Evolutionary conservation across 2,797 vertebrate species (phyloP).

Genomic region (Poecilia gillii): DNA sequence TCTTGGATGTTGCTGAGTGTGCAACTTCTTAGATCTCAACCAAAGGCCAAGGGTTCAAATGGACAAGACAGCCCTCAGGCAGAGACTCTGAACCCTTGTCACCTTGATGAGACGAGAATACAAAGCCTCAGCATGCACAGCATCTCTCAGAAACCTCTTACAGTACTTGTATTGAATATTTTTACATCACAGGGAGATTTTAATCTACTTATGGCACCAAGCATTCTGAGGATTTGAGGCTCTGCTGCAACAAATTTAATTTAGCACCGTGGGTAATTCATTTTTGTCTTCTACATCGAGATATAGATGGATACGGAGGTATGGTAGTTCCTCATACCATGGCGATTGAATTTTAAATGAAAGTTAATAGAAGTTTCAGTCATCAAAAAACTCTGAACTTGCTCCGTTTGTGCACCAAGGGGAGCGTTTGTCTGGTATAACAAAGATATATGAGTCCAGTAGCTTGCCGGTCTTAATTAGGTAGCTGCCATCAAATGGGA

Average conservation of each 20-base stretch:
- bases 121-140: conserved; percentile 49
- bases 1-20: conserved; percentile 55
- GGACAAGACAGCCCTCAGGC: conserved; percentile 64
- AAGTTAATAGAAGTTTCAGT: conserved; percentile 74
- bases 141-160: conserved; percentile 40
- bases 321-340: conserved; percentile 50
- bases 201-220: conserved; percentile 66
- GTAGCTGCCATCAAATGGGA: conserved; percentile 71
- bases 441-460: conserved; percentile 71
- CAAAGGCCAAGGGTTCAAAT: conserved; percentile 77
- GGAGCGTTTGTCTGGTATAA: conserved; percentile 68
- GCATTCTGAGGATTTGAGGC: conserved; percentile 61
- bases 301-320: conserved; percentile 61
- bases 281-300: conserved; percentile 58
- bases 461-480: conserved; percentile 75
- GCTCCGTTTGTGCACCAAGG: conserved; percentile 61
- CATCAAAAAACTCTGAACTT: conserved; percentile 67
- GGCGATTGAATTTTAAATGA: conserved; percentile 67
- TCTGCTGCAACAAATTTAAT: conserved; percentile 70
- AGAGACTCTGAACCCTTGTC: conserved; percentile 56
- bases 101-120: conserved; percentile 57
- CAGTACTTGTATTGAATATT: conserved; percentile 56
- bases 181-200: conserved; percentile 64
- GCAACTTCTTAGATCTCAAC: conserved; percentile 67
- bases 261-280: conserved; percentile 64